Evolutionary conservation across 2,888 invertebrate genomes (phyloP).

Genomic region (Caenorhabditis drosophilae): DNA sequence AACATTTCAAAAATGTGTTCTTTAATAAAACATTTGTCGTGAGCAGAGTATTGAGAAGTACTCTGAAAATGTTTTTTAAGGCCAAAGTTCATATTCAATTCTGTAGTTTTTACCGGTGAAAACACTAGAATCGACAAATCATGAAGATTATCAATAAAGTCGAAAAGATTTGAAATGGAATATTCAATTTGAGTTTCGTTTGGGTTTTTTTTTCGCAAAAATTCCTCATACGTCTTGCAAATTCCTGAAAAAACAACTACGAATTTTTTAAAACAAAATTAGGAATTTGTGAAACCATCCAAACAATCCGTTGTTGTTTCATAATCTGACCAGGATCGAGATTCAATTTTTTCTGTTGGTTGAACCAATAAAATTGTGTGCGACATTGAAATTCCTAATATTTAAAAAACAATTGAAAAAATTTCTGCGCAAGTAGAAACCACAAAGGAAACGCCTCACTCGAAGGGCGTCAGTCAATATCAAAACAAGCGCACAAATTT

Average conservation of each 20-base stretch:
- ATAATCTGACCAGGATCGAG: slow-evolving; percentile 95
- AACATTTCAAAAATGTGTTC: slow-evolving; percentile 88
- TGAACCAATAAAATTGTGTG: slow-evolving; percentile 96
- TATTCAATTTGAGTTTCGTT: slow-evolving; percentile 96
- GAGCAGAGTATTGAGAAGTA: slow-evolving; percentile 89
- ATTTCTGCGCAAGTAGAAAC: not conserved
- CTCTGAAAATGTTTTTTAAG: slow-evolving; percentile 56
- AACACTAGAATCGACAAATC: slow-evolving; percentile 94
- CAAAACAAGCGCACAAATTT: not conserved
- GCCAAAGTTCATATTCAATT: no score
- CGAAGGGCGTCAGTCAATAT: no score
- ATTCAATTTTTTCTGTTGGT: slow-evolving; percentile 89
- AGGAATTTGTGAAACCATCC: slow-evolving; percentile 38
- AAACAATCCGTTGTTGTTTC: slow-evolving; percentile 80
- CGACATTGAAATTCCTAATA: slow-evolving; percentile 16
- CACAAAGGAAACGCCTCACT: no score
- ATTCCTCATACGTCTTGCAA: slow-evolving; percentile 98
- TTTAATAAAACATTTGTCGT: slow-evolving; percentile 99
- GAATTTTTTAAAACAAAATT: slow-evolving; percentile 1
- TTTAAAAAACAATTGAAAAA: no score
- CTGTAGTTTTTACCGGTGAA: no score
- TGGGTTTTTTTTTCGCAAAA: slow-evolving; percentile 91
- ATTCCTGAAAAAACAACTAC: slow-evolving; percentile 75
- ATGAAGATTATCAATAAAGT: slow-evolving; percentile 93
- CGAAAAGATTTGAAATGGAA: slow-evolving; percentile 91